Base-by-base conservation (phyloP, 2,888 invertebrate species). In the Sesamia inferens region DNA sequence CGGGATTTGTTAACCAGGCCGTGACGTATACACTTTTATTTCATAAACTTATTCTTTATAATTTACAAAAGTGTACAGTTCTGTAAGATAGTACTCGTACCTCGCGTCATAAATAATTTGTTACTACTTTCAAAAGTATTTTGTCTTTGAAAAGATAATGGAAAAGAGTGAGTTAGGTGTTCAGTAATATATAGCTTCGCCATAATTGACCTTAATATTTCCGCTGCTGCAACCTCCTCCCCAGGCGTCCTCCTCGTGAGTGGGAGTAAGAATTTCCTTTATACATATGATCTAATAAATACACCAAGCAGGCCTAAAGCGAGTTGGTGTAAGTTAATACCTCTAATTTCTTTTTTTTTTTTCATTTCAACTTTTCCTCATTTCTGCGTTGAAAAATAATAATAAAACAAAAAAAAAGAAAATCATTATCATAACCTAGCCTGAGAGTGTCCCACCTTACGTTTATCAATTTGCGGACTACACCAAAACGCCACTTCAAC, bases 1-100 rank as follows among this genome's bases (percentile, higher is more conserved):
- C 62, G 64, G 54, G 42, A 14, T 77, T 58, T 69, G 66, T 44
- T 74, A 76, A 72, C 71, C 71, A 71, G 70, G 79, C 62, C 65
- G 54, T 63, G 55, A 74, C 62, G 54, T 65, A 51, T 48, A 64
- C 74, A 79, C 14, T 59, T 19, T 57, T 16, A 47, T 44, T 44
- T 62, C 24, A 51, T 22, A 76, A 48, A 14, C 61, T 4, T 14
- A 62, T 55, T 69, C 6, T 69, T 69, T 14, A 69, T 57, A 76
- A 44, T 68, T 62, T 75, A 61, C 39, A 22, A 19, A 51, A 31
- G 24, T 2, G 14, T 31, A n/a, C 22, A 22, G 31, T 59, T 67
- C 8, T 8, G 19, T 22, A 7, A 22, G 31, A 67, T 31, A 24
- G 13, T 51, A 57, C 31, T 48, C 16, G n/a, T 44, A 47, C 1